Base-by-base conservation (phyloP, 2,888 invertebrate genomes). In the Drosophila borborema region DNA sequence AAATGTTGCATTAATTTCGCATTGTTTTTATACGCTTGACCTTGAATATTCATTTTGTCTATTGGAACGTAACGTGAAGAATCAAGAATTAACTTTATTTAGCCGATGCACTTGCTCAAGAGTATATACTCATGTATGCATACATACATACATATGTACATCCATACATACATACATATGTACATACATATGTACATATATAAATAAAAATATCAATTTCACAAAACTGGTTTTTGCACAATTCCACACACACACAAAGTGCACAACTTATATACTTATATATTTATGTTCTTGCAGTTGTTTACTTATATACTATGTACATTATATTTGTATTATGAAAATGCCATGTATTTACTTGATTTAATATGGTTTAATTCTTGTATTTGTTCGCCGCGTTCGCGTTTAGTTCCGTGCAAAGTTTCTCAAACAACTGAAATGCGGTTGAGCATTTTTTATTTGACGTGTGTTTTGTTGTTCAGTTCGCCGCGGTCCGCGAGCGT, bases 381-480 rank as follows among this genome's bases (percentile, higher is more conserved):
- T 56, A 60, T 58, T 69, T 66, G 46, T 10, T 40, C 28, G 43
- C 64, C 82, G 90, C 88, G 76, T 31, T 56, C 59, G 70, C 41
- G 62, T 68, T 89, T 77, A 78, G 79, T 76, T 74, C 75, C 81
- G 84, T 72, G 70, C 86, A 81, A 87, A 84, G 89, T 80, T 81
- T 80, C 80, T 74, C 69, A 77, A 80, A 72, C 78, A 82, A 90
- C 91, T 90, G 82, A 90, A 80, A 70, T 77, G 64, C 56, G 67
- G 68, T 69, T 72, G 59, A 72, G 72, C 70, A 71, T 64, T 72
- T 72, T 77, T 55, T 60, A 67, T 61, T 58, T 64, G 48, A 20
- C 66, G 53, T 74, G 45, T 59, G 70, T 65, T 64, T 54, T 71
- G 63, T 51, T 69, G 55, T 45, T 34, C 58, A 62, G 43, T 45